Evolutionary conservation across 2,797 vertebrate genomes (phyloP), one percentile per base, ranked within the genome.

Genomic region (Spatula clypeata): DNA sequence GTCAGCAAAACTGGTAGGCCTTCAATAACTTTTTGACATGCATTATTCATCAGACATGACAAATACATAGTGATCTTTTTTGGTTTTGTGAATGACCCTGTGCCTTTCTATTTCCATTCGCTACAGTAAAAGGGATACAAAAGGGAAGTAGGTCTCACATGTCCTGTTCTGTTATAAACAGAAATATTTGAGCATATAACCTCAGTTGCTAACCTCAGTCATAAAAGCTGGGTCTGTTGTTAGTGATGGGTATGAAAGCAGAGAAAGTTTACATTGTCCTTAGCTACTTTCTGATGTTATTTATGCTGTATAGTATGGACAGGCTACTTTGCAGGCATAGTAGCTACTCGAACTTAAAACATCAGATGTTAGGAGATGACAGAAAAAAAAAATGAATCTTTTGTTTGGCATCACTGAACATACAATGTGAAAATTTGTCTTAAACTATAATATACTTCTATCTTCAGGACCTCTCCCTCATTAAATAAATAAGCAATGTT

Each of bases 101-200:
- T 40, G 27, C 49, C 27, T 40, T 66, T 16, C 26, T 40, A 38
- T 31, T 29, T 64, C 49, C 24, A 32, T 72, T 86, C 16, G 9
- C 15, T 74, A 0, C 47, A 40, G 9, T 36, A 27, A 36, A 47
- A 85, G 66, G 54, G 60, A 55, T 66, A 44, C 31, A 15, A 11
- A 64, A 8, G 38, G 44, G 27, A 40, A 85, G 49, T 67, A 16
- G 20, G 5, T 64, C 73, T 82, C 32, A 34, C 51, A 38, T 55
- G 55, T 45, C 62, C 12, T 8, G 2, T 75, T 96, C 66, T 88
- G 70, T 87, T 92, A 74, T 87, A 89, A 94, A 85, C 72, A 88
- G 69, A 81, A 92, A 53, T 71, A 67, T 45, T 60, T 79, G 71
- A 85, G 79, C 31, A 14, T 44, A 7, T 44, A 64, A 64, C 18